Base-by-base conservation (phyloP, 2,888 invertebrate species). In the Julus scanicus region DNA sequence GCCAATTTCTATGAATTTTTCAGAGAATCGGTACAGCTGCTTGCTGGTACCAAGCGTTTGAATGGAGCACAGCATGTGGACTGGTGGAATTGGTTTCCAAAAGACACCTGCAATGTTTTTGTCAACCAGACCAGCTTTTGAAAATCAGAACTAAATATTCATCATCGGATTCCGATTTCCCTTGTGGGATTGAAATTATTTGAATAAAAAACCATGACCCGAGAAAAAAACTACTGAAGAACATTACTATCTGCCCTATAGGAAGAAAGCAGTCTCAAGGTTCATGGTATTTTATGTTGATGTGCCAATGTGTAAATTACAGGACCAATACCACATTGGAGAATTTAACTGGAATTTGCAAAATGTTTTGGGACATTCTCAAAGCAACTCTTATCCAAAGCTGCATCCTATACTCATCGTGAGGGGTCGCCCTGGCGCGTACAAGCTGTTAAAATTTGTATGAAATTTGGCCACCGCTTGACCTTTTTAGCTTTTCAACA, bases 401-500 rank as follows among this genome's bases (percentile, higher is more conserved):
- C 9, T 29, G 20, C 71, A 71, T 29, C 8, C 0, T 29, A 29
- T 71, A 15, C 53, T 15, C 17, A 17, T 15, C 13, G 53, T 53
- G 53, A 53, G 63, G 63, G 63, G 63, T 63, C 63, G 71, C 20
- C 29, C 20, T 20, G 37, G 80, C 15, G 80, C 29, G 37, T 80
- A 44, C 44, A 8, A 44, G 44, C 44, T 80, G 11, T 71, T 39
- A 6, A 80, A 80, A 29, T 13, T 37, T 80, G 80, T 37, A 29
- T 80, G 80, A 80, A 80, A 80, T 80, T 29, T 80, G 80, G 80
- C 37, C 80, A 80, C 37, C 37, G 80, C 37, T 80, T 80, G 80
- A 80, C 80, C 80, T 80, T 80, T 71, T 80, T 80, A 80, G 37
- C 80, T 80, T 80, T 80, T 80, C 80, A 29, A 80, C 80, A 80